phyloP scores from a whole-genome alignment of 1,140 invertebrate genomes.

The Octopus bimaculoides region DNA sequence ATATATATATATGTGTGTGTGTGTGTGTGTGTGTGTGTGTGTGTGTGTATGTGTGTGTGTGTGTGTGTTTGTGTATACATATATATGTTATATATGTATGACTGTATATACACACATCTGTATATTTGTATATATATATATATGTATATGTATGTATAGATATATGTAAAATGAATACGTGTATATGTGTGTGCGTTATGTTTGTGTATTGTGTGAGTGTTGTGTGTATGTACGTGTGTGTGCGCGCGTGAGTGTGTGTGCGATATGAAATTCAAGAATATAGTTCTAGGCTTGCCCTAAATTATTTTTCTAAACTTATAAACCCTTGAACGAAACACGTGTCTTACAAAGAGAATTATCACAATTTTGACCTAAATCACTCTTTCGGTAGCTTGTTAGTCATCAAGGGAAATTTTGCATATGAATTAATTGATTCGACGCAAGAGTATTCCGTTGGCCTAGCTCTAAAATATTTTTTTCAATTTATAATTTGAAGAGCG shows the following conservation, averaged over 20 bases:
- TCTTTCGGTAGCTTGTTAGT: too few species aligned
- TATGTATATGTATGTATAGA: background rate
- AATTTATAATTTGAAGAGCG: too few species aligned
- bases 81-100: background rate
- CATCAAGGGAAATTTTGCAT: too few species aligned
- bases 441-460: too few species aligned
- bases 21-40: background rate
- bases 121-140: background rate
- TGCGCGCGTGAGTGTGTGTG: background rate
- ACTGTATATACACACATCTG: background rate
- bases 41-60: background rate
- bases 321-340: too few species aligned
- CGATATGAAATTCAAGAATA: too few species aligned
- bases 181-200: background rate
- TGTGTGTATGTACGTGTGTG: background rate
- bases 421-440: too few species aligned
- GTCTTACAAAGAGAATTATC: too few species aligned
- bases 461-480: too few species aligned
- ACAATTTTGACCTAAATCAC: too few species aligned
- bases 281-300: too few species aligned
- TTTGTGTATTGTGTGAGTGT: background rate
- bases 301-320: too few species aligned
- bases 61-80: background rate
- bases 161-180: background rate
- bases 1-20: background rate